Evolutionary conservation across 2,113 vertebrate genomes (phyloP), one percentile per base, ranked within the genome.

Genomic region (Gymnogyps californianus): DNA sequence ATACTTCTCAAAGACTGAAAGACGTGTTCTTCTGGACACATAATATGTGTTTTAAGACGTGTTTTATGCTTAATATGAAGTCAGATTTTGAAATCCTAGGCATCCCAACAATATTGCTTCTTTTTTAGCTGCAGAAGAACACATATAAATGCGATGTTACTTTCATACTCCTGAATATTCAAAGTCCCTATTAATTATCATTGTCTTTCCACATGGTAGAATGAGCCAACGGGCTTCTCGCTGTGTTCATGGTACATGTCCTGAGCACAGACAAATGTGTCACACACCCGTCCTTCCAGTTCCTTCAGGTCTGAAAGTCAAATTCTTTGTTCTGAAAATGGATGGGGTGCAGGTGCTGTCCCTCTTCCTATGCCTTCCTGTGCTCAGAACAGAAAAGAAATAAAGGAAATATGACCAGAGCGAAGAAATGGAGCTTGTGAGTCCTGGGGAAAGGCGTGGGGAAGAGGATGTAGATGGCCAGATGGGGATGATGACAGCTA

Each of bases 81-180:
- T 32, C 74, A 82, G 42, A 92, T 93, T 97, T 97, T 97, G 90
- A 97, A 97, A 96, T 95, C 70, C 57, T 76, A 64, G 44, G 54
- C 58, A 76, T 90, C 40, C 77, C 92, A 92, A 87, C 22, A 82
- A 44, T 92, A 86, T 66, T 87, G 17, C 38, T 91, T 84, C 44
- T 74, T 96, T 94, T 81, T 95, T 80, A 78, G 92, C 94, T 95
- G 77, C 36, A 71, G 64, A 93, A 96, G 49, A 84, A 54, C 28
- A 57, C 65, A 75, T 83, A 62, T 79, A 91, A 90, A 87, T 34
- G 5, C 28, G 91, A 83, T 80, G 64, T 90, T 94, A 89, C 46
- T 95, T 96, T 93, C 58, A 77, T 87, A 88, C 54, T 83, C 49
- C 47, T 87, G 51, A 81, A 87, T 94, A 95, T 97, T 97, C 84